Evolutionary conservation across 1,140 invertebrate genomes (phyloP), one percentile per base, ranked within the genome.

Genomic region (Macrocentrus cingulum): DNA sequence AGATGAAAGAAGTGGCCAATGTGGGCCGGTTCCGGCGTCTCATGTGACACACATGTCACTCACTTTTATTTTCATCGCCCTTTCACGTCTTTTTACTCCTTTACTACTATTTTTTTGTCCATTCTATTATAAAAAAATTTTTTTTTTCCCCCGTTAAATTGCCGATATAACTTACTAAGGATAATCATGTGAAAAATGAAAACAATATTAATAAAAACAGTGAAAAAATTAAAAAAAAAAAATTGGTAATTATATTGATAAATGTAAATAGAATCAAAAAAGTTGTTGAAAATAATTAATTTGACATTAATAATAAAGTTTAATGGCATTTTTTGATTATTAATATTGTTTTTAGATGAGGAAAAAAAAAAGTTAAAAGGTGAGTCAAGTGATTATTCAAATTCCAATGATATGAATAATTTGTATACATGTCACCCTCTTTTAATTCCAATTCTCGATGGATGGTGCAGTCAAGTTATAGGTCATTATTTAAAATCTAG

Each of bases 1-100:
- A 72, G 70, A 64, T 80, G 73, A 80, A 79, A 75, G 77, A 79
- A 79, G 78, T 80, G 78, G 78, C 78, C 76, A 80, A 80, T 79
- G 69, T 80, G 77, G 78, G 78, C 63, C 70, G 77, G 69, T 75
- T 75, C 75, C 74, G 68, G 68, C 74, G 72, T 80, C 74, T 79
- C 78, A 65, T 70, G 72, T 78, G 78, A 79, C 78, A 78, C 65
- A 66, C 69, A 67, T 67, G 71, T 70, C 74, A 67, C 59, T 22
- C 57, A 20, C 59, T 66, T 71, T 77, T 77, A 72, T 79, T 80
- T 80, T 76, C 70, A 34, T 66, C 61, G 39, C 23, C 68, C 70
- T 66, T 66, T 58, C 66, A 52, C 65, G 22, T 49, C 59, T 61
- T 65, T 60, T 70, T 72, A 51, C 23, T 44, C 45, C 25, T 59